These are phyloP conservation scores for Ascaphus truei DNA, from an alignment of 2,113 vertebrate genomes.

Conservation along the genomic window DNA sequence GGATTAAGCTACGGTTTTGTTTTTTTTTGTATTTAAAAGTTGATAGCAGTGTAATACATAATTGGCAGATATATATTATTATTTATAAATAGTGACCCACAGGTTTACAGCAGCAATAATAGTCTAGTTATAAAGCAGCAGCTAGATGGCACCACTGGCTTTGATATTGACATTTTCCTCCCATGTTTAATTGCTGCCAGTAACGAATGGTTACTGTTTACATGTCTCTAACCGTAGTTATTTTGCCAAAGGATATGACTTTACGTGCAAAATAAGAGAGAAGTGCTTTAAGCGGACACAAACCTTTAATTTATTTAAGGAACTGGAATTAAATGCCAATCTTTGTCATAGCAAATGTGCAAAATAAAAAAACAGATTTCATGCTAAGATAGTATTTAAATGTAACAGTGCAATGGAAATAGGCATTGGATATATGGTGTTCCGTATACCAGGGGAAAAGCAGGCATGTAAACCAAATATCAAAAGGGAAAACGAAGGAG, in stretches of 20 bases:
- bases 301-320: background rate
- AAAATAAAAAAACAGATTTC: background rate
- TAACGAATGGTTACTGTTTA: background rate
- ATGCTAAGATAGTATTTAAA: no score
- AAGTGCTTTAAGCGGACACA: background rate
- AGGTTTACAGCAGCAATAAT: no score
- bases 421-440: background rate
- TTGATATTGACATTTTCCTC: background rate
- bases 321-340: background rate
- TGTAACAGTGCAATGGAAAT: background rate
- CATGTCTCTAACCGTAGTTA: background rate
- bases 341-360: background rate
- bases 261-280: background rate
- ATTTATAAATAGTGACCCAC: no score
- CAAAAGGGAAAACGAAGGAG: no score
- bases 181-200: background rate
- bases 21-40: no score
- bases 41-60: no score
- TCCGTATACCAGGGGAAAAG: no score
- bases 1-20: no score
- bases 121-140: no score
- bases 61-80: no score
- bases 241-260: background rate
- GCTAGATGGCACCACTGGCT: slow-evolving; percentile 51
- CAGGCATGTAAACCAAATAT: no score